A percentile compares a stretch with the other conserved stretches of the same genome.
Evolutionary conservation across 1,140 invertebrate genomes (phyloP).

Genomic region (Aphelenchoides fujianensis): DNA sequence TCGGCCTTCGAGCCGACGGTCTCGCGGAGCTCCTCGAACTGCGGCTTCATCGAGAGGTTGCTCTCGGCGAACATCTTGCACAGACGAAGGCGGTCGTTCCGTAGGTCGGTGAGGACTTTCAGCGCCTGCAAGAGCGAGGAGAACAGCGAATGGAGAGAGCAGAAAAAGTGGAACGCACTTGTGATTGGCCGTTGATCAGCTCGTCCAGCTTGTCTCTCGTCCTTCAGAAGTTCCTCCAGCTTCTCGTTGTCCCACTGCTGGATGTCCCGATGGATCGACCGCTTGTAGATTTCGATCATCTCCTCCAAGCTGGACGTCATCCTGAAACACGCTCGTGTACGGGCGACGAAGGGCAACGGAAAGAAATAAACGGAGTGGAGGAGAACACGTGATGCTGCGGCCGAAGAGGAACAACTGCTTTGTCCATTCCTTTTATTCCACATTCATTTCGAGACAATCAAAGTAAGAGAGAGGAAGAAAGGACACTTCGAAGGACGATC

Average conservation of each 20-base stretch:
- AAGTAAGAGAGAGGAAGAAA: too few relatives aligned
- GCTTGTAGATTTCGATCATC: neutral
- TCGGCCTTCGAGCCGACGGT: neutral
- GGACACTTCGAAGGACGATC: neutral
- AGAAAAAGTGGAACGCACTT: neutral
- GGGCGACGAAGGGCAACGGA: too few relatives aligned
- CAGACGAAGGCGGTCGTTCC: neutral
- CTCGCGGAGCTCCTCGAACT: neutral
- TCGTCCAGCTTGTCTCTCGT: neutral
- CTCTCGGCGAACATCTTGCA: neutral
- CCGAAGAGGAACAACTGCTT: too few relatives aligned
- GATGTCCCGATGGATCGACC: neutral
- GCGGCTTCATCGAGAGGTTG: neutral
- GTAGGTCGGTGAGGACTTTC: neutral
- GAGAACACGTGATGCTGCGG: too few relatives aligned
- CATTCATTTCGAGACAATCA: too few relatives aligned
- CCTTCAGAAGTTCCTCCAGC: slow-evolving; percentile 2
- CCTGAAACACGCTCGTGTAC: too few relatives aligned
- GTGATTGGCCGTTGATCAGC: neutral
- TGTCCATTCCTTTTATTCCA: too few relatives aligned
- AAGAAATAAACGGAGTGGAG: too few relatives aligned
- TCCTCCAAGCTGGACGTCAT: neutral
- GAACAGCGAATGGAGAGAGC: neutral
- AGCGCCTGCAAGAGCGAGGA: neutral
- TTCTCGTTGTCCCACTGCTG: neutral